Evolutionary conservation across 2,113 vertebrate genomes (phyloP).

Genomic region (Campylomormyrus tamandua): DNA sequence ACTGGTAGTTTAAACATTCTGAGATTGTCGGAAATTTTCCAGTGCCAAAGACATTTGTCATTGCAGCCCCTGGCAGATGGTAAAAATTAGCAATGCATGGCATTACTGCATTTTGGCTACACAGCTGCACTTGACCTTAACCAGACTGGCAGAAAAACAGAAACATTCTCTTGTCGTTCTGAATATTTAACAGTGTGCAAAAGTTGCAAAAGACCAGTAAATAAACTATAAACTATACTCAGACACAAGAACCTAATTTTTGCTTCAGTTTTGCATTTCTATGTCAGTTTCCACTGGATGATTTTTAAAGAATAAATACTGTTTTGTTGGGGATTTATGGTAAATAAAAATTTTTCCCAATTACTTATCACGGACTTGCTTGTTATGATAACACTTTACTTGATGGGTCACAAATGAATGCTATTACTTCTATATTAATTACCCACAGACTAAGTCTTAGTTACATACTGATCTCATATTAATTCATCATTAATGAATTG

Average conservation of each 20-base stretch:
- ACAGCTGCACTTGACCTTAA: not conserved
- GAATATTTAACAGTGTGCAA: not conserved
- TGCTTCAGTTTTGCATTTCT: not conserved
- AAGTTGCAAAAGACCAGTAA: not conserved
- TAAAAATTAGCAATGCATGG: conserved; percentile 5
- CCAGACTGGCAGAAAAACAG: not conserved
- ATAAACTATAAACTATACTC: not conserved
- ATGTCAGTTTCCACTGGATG: not conserved
- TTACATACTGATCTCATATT: not conserved
- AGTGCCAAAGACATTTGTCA: not conserved
- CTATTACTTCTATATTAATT: not conserved
- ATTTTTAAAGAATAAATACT: not conserved
- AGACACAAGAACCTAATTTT: not conserved
- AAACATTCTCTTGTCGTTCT: not conserved
- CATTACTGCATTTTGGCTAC: not conserved
- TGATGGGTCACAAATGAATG: not conserved
- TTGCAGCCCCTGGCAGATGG: not conserved
- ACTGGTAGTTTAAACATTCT: not conserved
- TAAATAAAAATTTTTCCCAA: not conserved
- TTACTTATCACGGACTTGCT: not conserved
- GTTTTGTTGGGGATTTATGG: not conserved
- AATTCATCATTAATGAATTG: not conserved
- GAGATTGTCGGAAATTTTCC: not conserved
- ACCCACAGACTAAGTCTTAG: not conserved
- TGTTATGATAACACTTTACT: not conserved